phyloP scores from a whole-genome alignment of 2,797 vertebrate genomes.

The Apogon talboti region DNA sequence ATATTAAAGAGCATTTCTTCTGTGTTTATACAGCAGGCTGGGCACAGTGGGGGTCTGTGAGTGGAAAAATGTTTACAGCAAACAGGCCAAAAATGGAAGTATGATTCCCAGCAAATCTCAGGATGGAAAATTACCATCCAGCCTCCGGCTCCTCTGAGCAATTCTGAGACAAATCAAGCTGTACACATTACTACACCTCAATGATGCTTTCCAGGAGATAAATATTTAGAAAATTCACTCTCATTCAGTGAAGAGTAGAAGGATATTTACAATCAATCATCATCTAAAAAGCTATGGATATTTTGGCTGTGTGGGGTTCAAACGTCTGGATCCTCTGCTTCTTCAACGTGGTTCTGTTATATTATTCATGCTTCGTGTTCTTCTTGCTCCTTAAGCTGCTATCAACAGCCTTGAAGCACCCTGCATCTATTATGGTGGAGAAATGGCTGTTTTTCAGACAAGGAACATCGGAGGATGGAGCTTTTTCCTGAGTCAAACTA shows the following conservation, averaged over 20 bases:
- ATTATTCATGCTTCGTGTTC: slow-evolving; percentile 20
- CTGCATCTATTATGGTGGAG: slow-evolving; percentile 36
- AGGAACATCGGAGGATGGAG: slow-evolving; percentile 39
- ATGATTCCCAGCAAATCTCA: slow-evolving; percentile 44
- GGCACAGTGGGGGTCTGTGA: slow-evolving; percentile 63
- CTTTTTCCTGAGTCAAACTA: slow-evolving; percentile 32
- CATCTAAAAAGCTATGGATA: slow-evolving; percentile 13
- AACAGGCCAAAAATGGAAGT: slow-evolving; percentile 50
- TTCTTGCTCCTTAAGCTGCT: slow-evolving; percentile 41
- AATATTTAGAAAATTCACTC: slow-evolving; percentile 26
- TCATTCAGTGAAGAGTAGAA: slow-evolving; percentile 27
- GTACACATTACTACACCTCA: too few relatives aligned
- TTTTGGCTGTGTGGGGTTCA: slow-evolving; percentile 20
- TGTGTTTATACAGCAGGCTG: slow-evolving; percentile 55
- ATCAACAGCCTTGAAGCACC: slow-evolving; percentile 36
- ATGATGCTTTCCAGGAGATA: slow-evolving; percentile 13
- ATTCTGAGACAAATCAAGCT: slow-evolving; percentile 41
- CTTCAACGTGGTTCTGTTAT: slow-evolving; percentile 24
- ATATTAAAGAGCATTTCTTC: slow-evolving; percentile 53
- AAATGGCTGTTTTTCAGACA: slow-evolving; percentile 54
- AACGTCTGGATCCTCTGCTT: slow-evolving; percentile 28
- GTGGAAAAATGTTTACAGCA: slow-evolving; percentile 72
- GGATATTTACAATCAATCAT: slow-evolving; percentile 35
- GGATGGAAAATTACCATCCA: slow-evolving; percentile 70
- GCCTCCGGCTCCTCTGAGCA: slow-evolving; percentile 21